A percentile compares a stretch with the other conserved stretches of the same genome.
phyloP scores from a whole-genome alignment of 2,113 vertebrate genomes.

The Melanotaenia duboulayi region DNA sequence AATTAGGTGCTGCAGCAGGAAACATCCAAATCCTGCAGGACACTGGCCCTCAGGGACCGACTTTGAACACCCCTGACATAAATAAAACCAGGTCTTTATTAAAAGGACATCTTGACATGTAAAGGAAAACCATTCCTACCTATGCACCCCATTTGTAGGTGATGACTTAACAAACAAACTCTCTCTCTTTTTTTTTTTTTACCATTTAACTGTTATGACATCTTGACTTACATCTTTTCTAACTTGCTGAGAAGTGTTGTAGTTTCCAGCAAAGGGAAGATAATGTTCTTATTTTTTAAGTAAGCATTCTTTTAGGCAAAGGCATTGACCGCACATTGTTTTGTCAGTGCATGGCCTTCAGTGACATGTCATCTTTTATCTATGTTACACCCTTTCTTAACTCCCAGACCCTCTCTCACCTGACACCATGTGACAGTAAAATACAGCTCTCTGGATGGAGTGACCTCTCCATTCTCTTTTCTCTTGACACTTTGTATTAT shows the following conservation, averaged over 20 bases:
- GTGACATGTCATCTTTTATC: conserved; percentile 59
- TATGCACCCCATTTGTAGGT: too few relatives aligned
- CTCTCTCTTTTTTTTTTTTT: too few relatives aligned
- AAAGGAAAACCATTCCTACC: too few relatives aligned
- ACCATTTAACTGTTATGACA: too few relatives aligned
- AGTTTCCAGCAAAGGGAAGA: background rate
- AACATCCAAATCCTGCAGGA: too few relatives aligned
- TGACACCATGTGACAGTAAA: conserved; percentile 68
- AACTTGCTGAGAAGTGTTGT: background rate
- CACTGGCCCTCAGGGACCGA: too few relatives aligned
- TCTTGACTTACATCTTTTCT: too few relatives aligned
- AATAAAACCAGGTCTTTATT: too few relatives aligned
- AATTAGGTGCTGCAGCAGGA: too few relatives aligned
- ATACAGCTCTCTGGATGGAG: conserved; percentile 49
- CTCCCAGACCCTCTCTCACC: conserved; percentile 53
- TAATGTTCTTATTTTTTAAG: background rate
- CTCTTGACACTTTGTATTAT: conserved; percentile 74
- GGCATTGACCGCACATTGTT: conserved; percentile 48
- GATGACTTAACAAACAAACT: too few relatives aligned
- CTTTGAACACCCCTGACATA: too few relatives aligned
- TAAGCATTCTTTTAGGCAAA: conserved; percentile 29
- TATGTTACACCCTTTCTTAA: conserved; percentile 53
- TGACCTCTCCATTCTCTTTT: conserved; percentile 46
- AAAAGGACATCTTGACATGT: too few relatives aligned
- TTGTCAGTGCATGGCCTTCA: conserved; percentile 29